phyloP scores from a whole-genome alignment of 2,888 invertebrate species.

The Dexiosoma caninum region DNA sequence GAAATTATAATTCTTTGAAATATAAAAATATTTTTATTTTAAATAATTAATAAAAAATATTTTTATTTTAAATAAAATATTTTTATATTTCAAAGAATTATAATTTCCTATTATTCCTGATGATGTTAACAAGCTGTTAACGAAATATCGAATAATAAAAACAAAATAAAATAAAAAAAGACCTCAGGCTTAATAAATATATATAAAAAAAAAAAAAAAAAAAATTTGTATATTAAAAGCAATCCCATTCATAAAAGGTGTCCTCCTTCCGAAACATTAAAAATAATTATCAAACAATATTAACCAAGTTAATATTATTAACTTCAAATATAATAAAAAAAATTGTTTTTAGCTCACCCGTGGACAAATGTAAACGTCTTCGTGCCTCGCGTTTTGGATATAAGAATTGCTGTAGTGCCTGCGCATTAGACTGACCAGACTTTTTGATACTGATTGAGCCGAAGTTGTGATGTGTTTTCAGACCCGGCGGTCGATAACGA shows the following conservation, averaged over 20 bases:
- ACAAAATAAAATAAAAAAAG: too few relatives aligned
- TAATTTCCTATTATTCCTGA: too few relatives aligned
- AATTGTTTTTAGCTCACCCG: constrained; percentile 80
- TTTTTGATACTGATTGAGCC: constrained; percentile 45
- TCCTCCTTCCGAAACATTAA: not conserved
- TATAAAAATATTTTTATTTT: too few relatives aligned
- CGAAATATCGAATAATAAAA: too few relatives aligned
- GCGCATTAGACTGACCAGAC: constrained; percentile 40
- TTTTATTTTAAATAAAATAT: too few relatives aligned
- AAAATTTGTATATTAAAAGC: not conserved
- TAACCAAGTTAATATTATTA: too few relatives aligned
- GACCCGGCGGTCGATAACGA: constrained; percentile 89
- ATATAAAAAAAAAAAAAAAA: too few relatives aligned
- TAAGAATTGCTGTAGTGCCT: constrained; percentile 83
- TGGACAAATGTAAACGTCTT: constrained; percentile 78
- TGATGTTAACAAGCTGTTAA: too few relatives aligned
- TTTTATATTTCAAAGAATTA: too few relatives aligned
- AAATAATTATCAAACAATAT: not conserved
- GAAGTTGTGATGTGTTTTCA: constrained; percentile 60
- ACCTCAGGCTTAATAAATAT: too few relatives aligned
- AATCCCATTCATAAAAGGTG: not conserved
- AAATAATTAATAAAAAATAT: too few relatives aligned
- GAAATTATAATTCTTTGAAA: too few relatives aligned
- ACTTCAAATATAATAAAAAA: constrained; percentile 31
- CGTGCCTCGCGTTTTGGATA: constrained; percentile 81